Evolutionary conservation across 2,797 vertebrate genomes (phyloP), one percentile per base, ranked within the genome.

Genomic region (Graptemys geographica): DNA sequence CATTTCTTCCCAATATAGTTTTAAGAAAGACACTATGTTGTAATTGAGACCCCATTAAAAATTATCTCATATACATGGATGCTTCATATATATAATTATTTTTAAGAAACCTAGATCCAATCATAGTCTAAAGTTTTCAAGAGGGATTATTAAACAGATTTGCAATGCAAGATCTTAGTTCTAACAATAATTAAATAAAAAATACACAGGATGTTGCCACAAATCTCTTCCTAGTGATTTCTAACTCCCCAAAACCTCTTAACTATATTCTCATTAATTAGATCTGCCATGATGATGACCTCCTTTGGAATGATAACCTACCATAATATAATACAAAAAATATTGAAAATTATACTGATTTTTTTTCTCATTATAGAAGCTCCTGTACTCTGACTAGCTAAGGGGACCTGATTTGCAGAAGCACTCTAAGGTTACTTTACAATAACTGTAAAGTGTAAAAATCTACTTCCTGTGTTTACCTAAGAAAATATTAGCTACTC

Each of bases 111-210:
- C 44, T 33, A 18, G 5, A 55, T 10, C 1, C 41, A 15, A 37
- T 78, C 27, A 78, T 31, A 15, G 28, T 81, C 57, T 49, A 85
- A 84, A 13, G 84, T 3, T 28, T 93, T 62, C 27, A 21, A 47
- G 65, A 55, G 4, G 1, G 15, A 69, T 25, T 27, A 33, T 15
- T n/a, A 86, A 65, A 90, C 88, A 28, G 5, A 72, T 85, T 44
- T 89, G 31, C 51, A 87, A 93, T 92, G 23, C 13, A 88, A 84
- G 86, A 87, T 83, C 59, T 78, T 84, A 81, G 37, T 59, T n/a
- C 0, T 80, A 57, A 86, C 33, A 92, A 59, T 79, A 86, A 86
- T 49, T 55, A 44, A 81, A 92, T 89, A 15, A 86, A 51, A 92
- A 92, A 84, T 91, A 59, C 41, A 31, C 74, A 31, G 27, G 27